Conservation (phyloP, 2,888 invertebrate species). For the Argyresthia albistria region DNA sequence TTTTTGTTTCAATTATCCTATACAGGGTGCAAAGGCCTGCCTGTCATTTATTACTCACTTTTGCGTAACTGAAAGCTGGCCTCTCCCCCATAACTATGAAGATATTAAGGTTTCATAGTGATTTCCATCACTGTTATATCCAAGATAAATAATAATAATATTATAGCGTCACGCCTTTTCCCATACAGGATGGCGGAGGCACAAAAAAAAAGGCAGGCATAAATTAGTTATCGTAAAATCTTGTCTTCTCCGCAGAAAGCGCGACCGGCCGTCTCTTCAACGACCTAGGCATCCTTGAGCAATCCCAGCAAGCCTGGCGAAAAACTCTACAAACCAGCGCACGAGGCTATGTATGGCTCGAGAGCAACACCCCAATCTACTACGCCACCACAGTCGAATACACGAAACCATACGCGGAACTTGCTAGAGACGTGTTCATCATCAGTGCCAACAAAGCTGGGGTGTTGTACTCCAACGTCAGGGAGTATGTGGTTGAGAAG, state of each 20-base stretch:
- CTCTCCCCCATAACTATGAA: too few relatives aligned
- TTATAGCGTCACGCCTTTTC: too few relatives aligned
- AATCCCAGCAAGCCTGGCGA: conserved; percentile 76
- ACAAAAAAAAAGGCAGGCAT: too few relatives aligned
- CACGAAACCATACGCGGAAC: conserved; percentile 74
- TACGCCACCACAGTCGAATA: conserved; percentile 67
- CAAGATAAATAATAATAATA: too few relatives aligned
- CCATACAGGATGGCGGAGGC: too few relatives aligned
- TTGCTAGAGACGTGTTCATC: conserved; percentile 71
- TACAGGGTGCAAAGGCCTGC: too few relatives aligned
- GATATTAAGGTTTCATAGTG: too few relatives aligned
- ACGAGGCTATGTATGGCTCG: conserved; percentile 77
- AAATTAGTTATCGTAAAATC: background rate
- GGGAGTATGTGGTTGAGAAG: conserved; percentile 63
- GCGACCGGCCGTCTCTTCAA: conserved; percentile 76
- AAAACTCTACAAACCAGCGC: conserved; percentile 73
- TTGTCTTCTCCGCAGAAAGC: conserved; percentile 62
- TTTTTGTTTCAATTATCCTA: too few relatives aligned
- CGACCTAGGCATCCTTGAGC: conserved; percentile 75
- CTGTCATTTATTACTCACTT: too few relatives aligned
- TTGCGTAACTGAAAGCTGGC: too few relatives aligned
- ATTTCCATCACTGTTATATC: too few relatives aligned
- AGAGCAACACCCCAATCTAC: conserved; percentile 79
- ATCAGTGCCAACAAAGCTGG: conserved; percentile 66
- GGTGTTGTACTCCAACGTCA: conserved; percentile 57